Evolutionary conservation across 1,140 invertebrate genomes (phyloP), one percentile per base, ranked within the genome.

Genomic region (Tetragonula clypearis): DNA sequence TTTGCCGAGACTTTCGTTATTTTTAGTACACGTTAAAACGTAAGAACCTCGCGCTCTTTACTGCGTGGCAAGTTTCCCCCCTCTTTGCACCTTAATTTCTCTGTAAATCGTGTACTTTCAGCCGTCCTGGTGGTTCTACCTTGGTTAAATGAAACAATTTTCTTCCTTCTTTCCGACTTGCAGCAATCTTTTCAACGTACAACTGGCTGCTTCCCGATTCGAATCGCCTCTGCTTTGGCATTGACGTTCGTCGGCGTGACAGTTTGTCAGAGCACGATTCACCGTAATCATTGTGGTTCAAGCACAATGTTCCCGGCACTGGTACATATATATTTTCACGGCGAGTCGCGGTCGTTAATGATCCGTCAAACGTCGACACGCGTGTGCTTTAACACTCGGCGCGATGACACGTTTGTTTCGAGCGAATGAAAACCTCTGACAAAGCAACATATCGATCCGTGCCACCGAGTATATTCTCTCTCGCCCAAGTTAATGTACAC

Each of bases 361-460:
- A 41, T 41, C 41, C 41, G 69, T 49, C 21, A 49, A 35, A 77
- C 14, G 74, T 58, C 74, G 41, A 77, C 56, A 30, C 41, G 30
- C 35, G 14, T 8, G 56, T 49, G 21, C 41, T 35, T 21, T 60
- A 58, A 23, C 68, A 69, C 19, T 35, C 14, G n/a, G 62, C n/a
- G 14, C 30, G 41, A 68, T 19, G 9, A 1, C 30, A 17, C 49
- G 69, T 66, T 68, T 49, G 69, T 66, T 68, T 49, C 30, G 56
- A 74, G 30, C 1, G 30, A 23, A 56, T 41, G 17, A 35, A 53
- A 17, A 23, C 53, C 72, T 79, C 49, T 11, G 73, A 56, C 30
- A 77, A 66, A 88, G 73, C 62, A 62, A 26, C 35, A 86, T 78
- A 89, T 89, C 88, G 88, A 89, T 88, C 82, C 82, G 87, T 17